These are phyloP conservation scores for Drosophila kanekoi DNA, from an alignment of 2,888 invertebrate species.

Conservation along the genomic window DNA sequence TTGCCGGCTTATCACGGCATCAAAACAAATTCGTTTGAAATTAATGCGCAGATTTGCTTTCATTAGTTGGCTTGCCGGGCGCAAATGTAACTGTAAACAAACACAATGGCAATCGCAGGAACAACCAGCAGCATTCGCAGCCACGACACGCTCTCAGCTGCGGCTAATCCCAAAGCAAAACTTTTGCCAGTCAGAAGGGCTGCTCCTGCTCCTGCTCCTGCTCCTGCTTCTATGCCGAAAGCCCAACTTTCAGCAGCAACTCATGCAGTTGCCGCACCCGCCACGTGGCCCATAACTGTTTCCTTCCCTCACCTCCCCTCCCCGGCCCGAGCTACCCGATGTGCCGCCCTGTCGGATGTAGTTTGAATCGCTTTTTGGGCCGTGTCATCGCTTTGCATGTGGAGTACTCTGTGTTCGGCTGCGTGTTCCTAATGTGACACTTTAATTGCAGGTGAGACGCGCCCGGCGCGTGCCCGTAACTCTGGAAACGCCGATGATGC, in stretches of 20 bases:
- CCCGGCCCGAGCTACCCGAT: neutral
- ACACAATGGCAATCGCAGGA: constrained; percentile 58
- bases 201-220: constrained; percentile 14
- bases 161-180: constrained; percentile 75
- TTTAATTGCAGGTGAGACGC: constrained; percentile 84
- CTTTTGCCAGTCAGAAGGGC: constrained; percentile 65
- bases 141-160: constrained; percentile 62
- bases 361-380: constrained; percentile 73
- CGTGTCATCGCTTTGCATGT: constrained; percentile 72
- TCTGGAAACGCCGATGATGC: constrained; percentile 61
- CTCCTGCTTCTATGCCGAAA: constrained; percentile 5
- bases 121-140: constrained; percentile 55
- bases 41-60: constrained; percentile 83
- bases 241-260: constrained; percentile 50
- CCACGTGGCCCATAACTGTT: constrained; percentile 60
- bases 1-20: constrained; percentile 82
- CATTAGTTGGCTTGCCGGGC: constrained; percentile 76
- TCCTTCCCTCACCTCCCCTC: neutral
- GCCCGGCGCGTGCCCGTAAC: constrained; percentile 60
- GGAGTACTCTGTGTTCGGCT: constrained; percentile 25
- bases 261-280: constrained; percentile 37
- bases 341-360: constrained; percentile 28
- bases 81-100: constrained; percentile 74
- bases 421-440: constrained; percentile 80
- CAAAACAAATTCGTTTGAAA: constrained; percentile 84